Evolutionary conservation across 2,113 vertebrate species (phyloP), one percentile per base, ranked within the genome.

Genomic region (Paracanthobrama guichenoti): DNA sequence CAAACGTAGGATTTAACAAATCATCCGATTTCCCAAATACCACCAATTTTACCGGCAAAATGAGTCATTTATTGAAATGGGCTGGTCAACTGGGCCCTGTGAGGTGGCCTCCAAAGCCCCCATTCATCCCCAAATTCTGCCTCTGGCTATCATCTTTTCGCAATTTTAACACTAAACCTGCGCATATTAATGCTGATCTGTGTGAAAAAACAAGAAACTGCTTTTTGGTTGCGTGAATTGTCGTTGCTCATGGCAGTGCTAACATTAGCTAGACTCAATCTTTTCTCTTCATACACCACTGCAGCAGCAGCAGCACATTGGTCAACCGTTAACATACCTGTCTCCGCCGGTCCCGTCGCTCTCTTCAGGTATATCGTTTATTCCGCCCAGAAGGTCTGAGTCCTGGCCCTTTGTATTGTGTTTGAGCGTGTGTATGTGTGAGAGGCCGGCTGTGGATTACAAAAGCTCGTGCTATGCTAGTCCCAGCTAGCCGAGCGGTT

Each of bases 401-500:
- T 82, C 89, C 84, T 67, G 90, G 89, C 88, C 91, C 89, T 89
- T 88, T 60, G 87, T 57, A 67, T 82, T 66, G 62, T 76, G 88
- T 74, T 80, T 55, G 86, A 53, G 60, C 44, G 78, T 69, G 88
- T 44, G 73, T 71, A 87, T 50, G 62, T 69, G 88, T 83, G 89
- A 89, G 88, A 90, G 90, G 89, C 92, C 92, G 92, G 92, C 79
- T 92, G 74, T 85, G 84, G 93, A 93, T 94, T 93, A 94, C 93
- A 95, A 93, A 92, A 94, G 89, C 92, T 91, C 86, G 53, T 78
- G 90, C 90, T 93, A 93, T 84, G 90, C 89, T 85, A 86, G 79
- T 79, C 82, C 77, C 79, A 92, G 90, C 91, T 88, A 46, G 85
- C 85, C 10, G 24, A 84, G 76, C 85, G 79, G 89, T 50, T 84